phyloP scores from a whole-genome alignment of 1,140 invertebrate genomes.

The Megalopta genalis region DNA sequence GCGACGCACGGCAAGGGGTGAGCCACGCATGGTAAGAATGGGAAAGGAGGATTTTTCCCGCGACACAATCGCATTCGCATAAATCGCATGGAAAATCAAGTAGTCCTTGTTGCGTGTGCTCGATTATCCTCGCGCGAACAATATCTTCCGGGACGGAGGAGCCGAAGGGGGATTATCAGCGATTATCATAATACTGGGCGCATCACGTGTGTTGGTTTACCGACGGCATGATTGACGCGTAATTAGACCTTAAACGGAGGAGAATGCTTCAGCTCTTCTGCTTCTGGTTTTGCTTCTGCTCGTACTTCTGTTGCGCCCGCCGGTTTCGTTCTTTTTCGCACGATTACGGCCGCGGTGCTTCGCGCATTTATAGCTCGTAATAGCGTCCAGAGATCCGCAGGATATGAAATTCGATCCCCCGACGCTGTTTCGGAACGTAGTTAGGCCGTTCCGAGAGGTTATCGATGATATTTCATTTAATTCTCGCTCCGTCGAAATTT shows the following conservation, averaged over 20 bases:
- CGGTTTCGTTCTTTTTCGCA: not conserved
- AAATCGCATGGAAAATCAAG: constrained; percentile 44
- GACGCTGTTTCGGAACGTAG: no score
- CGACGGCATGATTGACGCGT: not conserved
- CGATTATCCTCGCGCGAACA: constrained; percentile 35
- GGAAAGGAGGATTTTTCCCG: constrained; percentile 13
- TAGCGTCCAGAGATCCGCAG: no score
- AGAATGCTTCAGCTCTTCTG: not conserved
- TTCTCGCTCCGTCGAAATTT: no score
- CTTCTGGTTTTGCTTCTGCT: no score
- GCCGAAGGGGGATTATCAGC: constrained; percentile 18
- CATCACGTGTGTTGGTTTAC: constrained; percentile 8
- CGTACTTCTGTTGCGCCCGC: no score
- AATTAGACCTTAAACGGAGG: constrained; percentile 9
- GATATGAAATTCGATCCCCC: no score
- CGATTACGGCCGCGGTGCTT: not conserved
- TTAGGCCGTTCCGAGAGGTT: no score
- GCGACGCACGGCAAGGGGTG: constrained; percentile 18
- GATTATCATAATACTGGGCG: constrained; percentile 30
- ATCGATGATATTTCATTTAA: no score
- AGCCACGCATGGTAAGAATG: not conserved
- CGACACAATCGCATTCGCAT: constrained; percentile 29
- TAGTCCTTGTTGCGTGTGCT: constrained; percentile 8
- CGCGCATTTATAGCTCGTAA: no score
- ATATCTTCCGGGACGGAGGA: not conserved